These are phyloP conservation scores for Bufo bufo DNA, from an alignment of 2,113 vertebrate species.

Conservation along the genomic window DNA sequence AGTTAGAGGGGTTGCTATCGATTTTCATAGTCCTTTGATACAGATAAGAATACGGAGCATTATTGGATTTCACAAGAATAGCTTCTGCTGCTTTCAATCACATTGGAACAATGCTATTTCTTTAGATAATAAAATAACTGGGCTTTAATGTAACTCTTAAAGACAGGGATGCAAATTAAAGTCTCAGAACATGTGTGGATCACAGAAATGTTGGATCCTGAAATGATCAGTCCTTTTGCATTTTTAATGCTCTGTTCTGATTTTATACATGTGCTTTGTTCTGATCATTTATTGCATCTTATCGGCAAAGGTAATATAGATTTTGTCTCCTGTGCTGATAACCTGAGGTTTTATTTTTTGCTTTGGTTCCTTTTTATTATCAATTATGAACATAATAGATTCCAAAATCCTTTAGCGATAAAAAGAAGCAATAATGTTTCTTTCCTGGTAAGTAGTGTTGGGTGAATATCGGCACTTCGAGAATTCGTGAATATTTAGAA, in stretches of 20 bases:
- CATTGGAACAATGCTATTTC: background rate
- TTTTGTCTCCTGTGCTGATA: background rate
- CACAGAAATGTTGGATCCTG: background rate
- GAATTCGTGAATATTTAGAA: too few relatives aligned
- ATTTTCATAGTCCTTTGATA: slow-evolving; percentile 48
- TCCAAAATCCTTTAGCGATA: slow-evolving; percentile 5
- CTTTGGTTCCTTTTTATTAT: background rate
- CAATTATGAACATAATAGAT: slow-evolving; percentile 15
- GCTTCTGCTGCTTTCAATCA: slow-evolving; percentile 24
- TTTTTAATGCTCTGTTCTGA: slow-evolving; percentile 16
- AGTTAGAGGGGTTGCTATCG: slow-evolving; percentile 39
- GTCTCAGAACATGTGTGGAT: background rate
- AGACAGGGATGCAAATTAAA: background rate
- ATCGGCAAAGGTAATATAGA: slow-evolving; percentile 38
- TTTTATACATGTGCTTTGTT: slow-evolving; percentile 23
- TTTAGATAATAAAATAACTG: background rate
- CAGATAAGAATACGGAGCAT: slow-evolving; percentile 34
- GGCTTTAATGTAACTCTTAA: background rate
- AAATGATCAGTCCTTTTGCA: slow-evolving; percentile 26
- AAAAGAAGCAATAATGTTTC: background rate
- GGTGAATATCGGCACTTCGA: too few relatives aligned
- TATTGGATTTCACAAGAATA: slow-evolving; percentile 51
- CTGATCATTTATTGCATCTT: slow-evolving; percentile 27
- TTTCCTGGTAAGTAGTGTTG: background rate
- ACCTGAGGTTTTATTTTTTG: slow-evolving; percentile 6